Evolutionary conservation across 2,888 invertebrate species (phyloP).

Genomic region (Alentia gelatinosa): DNA sequence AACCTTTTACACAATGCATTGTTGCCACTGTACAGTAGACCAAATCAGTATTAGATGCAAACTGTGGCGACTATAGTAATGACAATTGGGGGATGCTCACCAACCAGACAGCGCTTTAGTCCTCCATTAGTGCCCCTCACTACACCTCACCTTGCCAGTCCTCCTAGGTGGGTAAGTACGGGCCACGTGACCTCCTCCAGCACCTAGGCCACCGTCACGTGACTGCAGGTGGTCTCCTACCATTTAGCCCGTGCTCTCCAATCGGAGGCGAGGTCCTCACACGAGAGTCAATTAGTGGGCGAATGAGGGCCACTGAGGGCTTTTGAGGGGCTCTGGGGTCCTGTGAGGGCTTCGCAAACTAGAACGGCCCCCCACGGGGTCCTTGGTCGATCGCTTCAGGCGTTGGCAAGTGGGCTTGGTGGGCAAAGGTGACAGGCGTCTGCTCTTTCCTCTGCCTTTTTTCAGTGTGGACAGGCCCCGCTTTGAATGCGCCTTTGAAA

Average conservation of each 20-base stretch:
- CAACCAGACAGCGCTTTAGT: background rate
- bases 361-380: background rate
- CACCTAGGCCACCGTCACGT: background rate
- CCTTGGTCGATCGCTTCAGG: background rate
- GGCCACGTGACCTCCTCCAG: conserved; percentile 8
- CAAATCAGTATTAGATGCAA: background rate
- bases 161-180: background rate
- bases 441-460: too few relatives aligned
- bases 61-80: background rate
- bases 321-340: background rate
- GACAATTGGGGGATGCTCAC: background rate
- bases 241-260: conserved; percentile 7
- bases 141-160: background rate
- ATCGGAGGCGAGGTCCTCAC: background rate
- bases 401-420: background rate
- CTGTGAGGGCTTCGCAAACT: background rate
- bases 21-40: too few relatives aligned
- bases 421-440: too few relatives aligned
- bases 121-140: background rate
- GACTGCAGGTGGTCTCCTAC: background rate
- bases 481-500: too few relatives aligned
- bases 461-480: too few relatives aligned
- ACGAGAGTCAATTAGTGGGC: background rate
- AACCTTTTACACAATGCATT: too few relatives aligned
- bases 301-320: background rate